A percentile compares a stretch with the other conserved stretches of the same genome.
Conservation (phyloP, 2,888 invertebrate species). For the Zaprionus bogoriensis region DNA sequence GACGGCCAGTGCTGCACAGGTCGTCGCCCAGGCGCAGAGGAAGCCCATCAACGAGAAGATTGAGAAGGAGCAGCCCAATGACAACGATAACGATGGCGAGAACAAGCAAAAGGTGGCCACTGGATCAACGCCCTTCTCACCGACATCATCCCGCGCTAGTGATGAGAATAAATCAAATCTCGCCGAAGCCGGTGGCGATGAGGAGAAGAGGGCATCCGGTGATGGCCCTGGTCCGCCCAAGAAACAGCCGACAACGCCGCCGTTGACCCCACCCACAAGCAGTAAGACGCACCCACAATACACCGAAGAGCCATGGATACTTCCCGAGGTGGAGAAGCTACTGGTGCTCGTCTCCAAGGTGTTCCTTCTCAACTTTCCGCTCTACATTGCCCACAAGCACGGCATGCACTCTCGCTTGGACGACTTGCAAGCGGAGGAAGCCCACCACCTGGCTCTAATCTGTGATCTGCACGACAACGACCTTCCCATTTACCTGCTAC, state of each 20-base stretch:
- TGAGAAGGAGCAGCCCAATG: constrained; percentile 21
- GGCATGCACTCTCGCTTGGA: constrained; percentile 91
- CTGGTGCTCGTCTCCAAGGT: constrained; percentile 94
- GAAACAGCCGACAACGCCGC: constrained; percentile 35
- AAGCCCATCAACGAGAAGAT: constrained; percentile 21
- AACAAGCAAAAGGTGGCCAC: constrained; percentile 17
- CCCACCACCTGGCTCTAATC: constrained; percentile 84
- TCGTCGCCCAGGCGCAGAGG: constrained; percentile 61
- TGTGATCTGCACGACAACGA: constrained; percentile 97
- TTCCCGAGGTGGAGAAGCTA: constrained; percentile 93
- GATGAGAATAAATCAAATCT: constrained; percentile 35
- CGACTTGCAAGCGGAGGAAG: constrained; percentile 93
- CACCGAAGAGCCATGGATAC: constrained; percentile 86
- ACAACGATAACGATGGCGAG: constrained; percentile 33
- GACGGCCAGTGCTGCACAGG: constrained; percentile 65
- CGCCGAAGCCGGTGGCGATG: constrained; percentile 28
- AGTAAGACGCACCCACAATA: constrained; percentile 69
- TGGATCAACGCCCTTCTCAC: not conserved
- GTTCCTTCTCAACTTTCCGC: constrained; percentile 94
- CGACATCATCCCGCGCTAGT: constrained; percentile 3
- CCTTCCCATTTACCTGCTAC: constrained; percentile 93
- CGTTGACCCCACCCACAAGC: constrained; percentile 10
- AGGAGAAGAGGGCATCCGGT: constrained; percentile 53
- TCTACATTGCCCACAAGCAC: constrained; percentile 94
- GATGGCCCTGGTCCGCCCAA: constrained; percentile 58